phyloP scores from a whole-genome alignment of 2,888 invertebrate genomes.

The Drosophila acutilabella region DNA sequence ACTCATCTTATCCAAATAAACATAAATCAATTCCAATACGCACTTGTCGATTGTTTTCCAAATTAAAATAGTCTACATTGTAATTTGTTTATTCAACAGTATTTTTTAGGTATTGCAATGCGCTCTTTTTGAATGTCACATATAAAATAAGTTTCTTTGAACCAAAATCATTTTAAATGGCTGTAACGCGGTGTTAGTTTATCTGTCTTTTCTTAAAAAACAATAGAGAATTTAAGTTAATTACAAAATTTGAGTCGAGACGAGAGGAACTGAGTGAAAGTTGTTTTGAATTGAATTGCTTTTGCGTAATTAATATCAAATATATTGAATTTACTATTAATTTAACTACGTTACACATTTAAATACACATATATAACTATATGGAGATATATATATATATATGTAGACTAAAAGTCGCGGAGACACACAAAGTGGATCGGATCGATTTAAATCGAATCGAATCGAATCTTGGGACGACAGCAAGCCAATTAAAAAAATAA shows the following conservation, averaged over 20 bases:
- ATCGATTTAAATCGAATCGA: background rate
- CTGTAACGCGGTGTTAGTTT: constrained; percentile 23
- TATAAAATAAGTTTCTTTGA: constrained; percentile 17
- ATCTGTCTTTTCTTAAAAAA: background rate
- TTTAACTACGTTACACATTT: constrained; percentile 49
- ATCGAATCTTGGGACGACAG: constrained; percentile 14
- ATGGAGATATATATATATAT: background rate
- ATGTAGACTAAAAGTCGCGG: constrained; percentile 23
- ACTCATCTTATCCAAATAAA: too few relatives aligned
- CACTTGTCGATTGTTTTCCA: background rate
- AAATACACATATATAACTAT: constrained; percentile 23
- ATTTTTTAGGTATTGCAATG: constrained; percentile 7
- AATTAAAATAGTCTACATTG: constrained; percentile 16
- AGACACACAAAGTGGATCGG: constrained; percentile 13
- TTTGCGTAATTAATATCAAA: constrained; percentile 25
- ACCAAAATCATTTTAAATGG: constrained; percentile 44
- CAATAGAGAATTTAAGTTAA: background rate
- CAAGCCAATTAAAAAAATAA: constrained; percentile 43
- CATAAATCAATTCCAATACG: too few relatives aligned
- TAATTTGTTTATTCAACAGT: constrained; percentile 47
- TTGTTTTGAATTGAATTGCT: constrained; percentile 6
- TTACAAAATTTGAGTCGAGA: constrained; percentile 3
- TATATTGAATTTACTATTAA: constrained; percentile 19
- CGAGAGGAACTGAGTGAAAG: background rate
- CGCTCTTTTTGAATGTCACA: background rate